Evolutionary conservation across 2,797 vertebrate species (phyloP).

Genomic region (Sandelia bainsii): DNA sequence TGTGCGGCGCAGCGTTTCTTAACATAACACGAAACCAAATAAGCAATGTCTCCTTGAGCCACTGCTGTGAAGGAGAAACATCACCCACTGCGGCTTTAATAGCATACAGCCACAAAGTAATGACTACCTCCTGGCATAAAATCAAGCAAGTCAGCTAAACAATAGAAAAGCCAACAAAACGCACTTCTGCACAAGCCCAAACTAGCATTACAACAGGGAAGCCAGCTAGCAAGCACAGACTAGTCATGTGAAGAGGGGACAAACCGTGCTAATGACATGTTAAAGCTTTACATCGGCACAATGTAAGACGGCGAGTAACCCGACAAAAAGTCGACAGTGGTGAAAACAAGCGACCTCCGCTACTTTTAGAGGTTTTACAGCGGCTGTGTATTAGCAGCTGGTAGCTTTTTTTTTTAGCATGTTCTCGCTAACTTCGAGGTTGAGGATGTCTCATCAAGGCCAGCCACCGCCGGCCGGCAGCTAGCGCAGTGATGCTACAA

Average conservation of each 20-base stretch:
- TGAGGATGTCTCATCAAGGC: constrained; percentile 71
- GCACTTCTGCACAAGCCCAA: background rate
- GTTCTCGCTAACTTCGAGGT: constrained; percentile 61
- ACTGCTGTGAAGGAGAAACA: constrained; percentile 33
- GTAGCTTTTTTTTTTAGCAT: constrained; percentile 49
- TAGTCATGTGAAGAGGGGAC: constrained; percentile 51
- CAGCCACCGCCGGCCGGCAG: constrained; percentile 60
- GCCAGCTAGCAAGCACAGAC: constrained; percentile 49
- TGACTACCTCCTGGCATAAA: background rate
- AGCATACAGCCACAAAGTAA: background rate
- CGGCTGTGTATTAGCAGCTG: background rate
- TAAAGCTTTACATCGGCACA: constrained; percentile 15
- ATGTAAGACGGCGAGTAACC: background rate
- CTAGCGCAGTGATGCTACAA: constrained; percentile 76
- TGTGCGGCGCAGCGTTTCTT: background rate
- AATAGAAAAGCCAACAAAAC: background rate
- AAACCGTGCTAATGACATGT: constrained; percentile 29
- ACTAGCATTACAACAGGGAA: constrained; percentile 11
- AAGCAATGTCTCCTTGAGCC: constrained; percentile 61
- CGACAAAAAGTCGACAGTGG: background rate
- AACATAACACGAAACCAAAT: background rate
- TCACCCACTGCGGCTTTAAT: background rate
- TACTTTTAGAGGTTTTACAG: background rate
- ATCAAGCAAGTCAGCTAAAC: background rate
- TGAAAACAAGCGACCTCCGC: background rate